phyloP scores from a whole-genome alignment of 2,113 vertebrate species.

The Puntigrus tetrazona region DNA sequence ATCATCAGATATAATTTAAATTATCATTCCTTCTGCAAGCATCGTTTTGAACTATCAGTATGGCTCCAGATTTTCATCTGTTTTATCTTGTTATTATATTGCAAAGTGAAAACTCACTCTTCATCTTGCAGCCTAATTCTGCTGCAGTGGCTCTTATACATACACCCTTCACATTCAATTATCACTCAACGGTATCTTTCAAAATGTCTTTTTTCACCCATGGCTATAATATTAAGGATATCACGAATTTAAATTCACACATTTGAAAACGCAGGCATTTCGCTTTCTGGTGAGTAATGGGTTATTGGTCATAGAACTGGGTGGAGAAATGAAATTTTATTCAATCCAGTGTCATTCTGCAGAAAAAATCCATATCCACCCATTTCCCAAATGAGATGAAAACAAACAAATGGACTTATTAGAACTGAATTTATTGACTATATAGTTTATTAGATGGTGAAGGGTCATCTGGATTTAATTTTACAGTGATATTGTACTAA shows the following conservation, averaged over 20 bases:
- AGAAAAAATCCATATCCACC: constrained; percentile 38
- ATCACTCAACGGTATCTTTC: not conserved
- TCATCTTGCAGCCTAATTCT: not conserved
- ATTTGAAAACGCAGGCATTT: constrained; percentile 1
- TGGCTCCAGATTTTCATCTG: constrained; percentile 8
- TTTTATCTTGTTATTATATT: constrained; percentile 23
- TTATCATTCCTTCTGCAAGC: constrained; percentile 17
- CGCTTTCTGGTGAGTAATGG: constrained; percentile 13
- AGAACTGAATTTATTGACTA: not conserved
- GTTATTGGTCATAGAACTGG: constrained; percentile 32
- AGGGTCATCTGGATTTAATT: constrained; percentile 18
- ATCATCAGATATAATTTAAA: constrained; percentile 27
- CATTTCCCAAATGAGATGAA: constrained; percentile 17
- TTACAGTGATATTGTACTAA: not conserved
- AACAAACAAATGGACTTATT: constrained; percentile 33
- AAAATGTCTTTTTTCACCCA: not conserved
- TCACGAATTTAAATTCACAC: constrained; percentile 5
- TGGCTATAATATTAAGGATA: constrained; percentile 10
- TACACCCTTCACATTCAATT: not conserved
- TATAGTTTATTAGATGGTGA: not conserved
- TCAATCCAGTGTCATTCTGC: constrained; percentile 15
- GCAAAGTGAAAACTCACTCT: constrained; percentile 9
- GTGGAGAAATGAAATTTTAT: constrained; percentile 3
- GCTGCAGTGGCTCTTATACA: constrained; percentile 13
- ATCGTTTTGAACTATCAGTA: not conserved